Percentiles rank a stretch among this genome's conserved stretches.
These are phyloP conservation scores for Drosophila subsilvestris DNA, from an alignment of 2,888 invertebrate genomes.

Conservation along the genomic window DNA sequence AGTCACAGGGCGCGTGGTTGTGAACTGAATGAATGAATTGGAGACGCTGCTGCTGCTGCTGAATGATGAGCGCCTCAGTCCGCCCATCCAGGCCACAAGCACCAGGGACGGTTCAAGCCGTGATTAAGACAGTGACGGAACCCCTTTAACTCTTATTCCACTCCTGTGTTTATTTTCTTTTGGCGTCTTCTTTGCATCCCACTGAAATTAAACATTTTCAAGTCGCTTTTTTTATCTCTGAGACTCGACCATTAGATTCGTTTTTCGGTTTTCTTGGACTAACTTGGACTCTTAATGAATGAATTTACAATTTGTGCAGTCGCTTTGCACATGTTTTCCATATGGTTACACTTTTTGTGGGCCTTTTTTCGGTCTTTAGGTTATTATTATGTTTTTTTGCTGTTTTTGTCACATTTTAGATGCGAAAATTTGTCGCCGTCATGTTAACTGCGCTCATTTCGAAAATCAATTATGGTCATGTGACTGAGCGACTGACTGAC, in stretches of 20 bases:
- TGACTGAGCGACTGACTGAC: conserved; percentile 31
- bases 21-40: conserved; percentile 37
- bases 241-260: conserved; percentile 24
- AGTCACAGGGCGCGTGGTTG: conserved; percentile 53
- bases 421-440: conserved; percentile 72
- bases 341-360: conserved; percentile 25
- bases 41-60: background rate
- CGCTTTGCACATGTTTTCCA: conserved; percentile 47
- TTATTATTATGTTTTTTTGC: conserved; percentile 13
- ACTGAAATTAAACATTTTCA: conserved; percentile 14
- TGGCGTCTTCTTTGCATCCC: conserved; percentile 8
- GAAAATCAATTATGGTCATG: conserved; percentile 76
- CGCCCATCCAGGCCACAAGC: too few species aligned
- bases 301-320: conserved; percentile 48
- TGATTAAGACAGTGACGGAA: background rate
- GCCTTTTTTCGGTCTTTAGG: conserved; percentile 29
- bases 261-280: conserved; percentile 6
- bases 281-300: conserved; percentile 36
- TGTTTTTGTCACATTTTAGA: conserved; percentile 52
- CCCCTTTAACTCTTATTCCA: background rate
- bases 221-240: conserved; percentile 3
- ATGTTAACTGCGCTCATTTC: conserved; percentile 60
- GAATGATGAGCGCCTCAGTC: conserved; percentile 31
- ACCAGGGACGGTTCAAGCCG: conserved; percentile 42
- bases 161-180: background rate